Conservation (phyloP, 2,888 invertebrate genomes). For the Scaptodrosophila latifasciaeformis region DNA sequence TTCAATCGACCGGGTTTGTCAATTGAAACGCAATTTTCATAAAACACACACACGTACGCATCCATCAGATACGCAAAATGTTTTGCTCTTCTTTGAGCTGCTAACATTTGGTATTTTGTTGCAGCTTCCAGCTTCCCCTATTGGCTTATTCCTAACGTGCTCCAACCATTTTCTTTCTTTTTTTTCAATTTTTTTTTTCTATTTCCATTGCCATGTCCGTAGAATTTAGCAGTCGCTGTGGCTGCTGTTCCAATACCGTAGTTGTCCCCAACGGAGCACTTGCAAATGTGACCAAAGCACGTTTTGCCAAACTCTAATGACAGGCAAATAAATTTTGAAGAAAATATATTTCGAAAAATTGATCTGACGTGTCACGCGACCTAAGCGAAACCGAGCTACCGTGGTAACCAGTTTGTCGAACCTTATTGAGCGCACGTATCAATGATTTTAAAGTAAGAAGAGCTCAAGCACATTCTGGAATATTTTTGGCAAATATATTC, state of each 20-base stretch:
- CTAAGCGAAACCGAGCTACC: no score
- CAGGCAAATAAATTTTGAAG: constrained; percentile 71
- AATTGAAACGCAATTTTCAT: constrained; percentile 69
- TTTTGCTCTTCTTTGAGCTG: constrained; percentile 15
- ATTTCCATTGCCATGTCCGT: constrained; percentile 3
- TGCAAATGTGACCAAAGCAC: constrained; percentile 64
- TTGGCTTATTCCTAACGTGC: constrained; percentile 19
- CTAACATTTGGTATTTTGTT: constrained; percentile 19
- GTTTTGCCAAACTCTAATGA: constrained; percentile 68
- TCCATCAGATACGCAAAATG: constrained; percentile 40
- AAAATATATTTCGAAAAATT: constrained; percentile 72
- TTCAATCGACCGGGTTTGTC: constrained; percentile 42
- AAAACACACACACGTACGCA: constrained; percentile 58
- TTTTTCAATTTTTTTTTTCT: no score
- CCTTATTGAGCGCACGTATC: no score
- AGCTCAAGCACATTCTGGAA: no score
- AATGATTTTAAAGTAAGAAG: no score
- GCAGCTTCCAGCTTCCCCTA: constrained; percentile 29
- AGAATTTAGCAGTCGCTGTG: background rate
- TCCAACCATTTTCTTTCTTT: background rate
- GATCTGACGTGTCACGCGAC: constrained; percentile 72
- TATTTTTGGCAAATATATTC: no score
- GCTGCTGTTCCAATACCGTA: constrained; percentile 17
- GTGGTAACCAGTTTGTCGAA: background rate
- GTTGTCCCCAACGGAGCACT: constrained; percentile 58